phyloP scores from a whole-genome alignment of 2,113 vertebrate genomes.

The Drymodes brunneopygia region DNA sequence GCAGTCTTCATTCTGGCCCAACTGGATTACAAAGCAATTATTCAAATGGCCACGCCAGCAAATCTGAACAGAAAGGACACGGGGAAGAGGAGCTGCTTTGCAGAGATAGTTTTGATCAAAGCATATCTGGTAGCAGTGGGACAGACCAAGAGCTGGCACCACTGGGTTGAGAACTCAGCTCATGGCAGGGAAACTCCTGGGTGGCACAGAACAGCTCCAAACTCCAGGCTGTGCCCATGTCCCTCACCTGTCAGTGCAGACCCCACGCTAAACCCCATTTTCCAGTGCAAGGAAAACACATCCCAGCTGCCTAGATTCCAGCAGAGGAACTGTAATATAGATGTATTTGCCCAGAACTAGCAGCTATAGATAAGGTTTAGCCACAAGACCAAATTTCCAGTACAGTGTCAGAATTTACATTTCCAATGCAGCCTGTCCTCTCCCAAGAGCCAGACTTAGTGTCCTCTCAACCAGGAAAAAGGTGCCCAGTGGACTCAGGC shows the following conservation, averaged over 20 bases:
- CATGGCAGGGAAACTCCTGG: neutral
- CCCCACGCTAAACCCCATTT: neutral
- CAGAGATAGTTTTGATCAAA: neutral
- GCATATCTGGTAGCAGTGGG: neutral
- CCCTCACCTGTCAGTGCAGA: neutral
- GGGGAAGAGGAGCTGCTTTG: neutral
- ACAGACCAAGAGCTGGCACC: neutral
- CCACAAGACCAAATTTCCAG: neutral
- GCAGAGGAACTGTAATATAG: accelerated
- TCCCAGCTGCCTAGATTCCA: neutral
- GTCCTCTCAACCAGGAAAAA: neutral
- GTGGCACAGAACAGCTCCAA: neutral
- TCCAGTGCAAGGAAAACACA: neutral
- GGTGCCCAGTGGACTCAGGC: neutral
- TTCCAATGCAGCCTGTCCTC: neutral
- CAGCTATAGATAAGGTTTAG: neutral
- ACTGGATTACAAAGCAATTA: neutral
- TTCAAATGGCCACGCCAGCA: neutral
- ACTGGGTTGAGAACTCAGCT: neutral
- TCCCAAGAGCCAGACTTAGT: neutral
- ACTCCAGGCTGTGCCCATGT: neutral
- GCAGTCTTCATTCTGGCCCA: neutral
- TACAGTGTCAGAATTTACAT: no score
- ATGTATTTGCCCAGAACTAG: neutral
- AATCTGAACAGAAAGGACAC: neutral